These are phyloP conservation scores for Diploscapter pachys DNA, from an alignment of 1,140 invertebrate species.

Conservation along the genomic window DNA sequence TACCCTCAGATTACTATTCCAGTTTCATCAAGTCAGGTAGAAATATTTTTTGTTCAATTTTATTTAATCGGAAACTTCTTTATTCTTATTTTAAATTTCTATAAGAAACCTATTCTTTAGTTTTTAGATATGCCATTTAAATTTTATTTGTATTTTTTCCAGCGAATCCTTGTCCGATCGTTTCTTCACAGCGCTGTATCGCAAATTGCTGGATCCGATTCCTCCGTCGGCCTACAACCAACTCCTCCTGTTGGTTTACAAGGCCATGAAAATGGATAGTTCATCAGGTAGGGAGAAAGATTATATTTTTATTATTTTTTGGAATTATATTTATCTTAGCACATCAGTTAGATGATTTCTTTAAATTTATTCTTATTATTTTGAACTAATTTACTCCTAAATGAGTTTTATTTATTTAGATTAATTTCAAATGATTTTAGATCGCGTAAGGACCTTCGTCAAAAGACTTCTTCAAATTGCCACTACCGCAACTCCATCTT, in stretches of 20 bases:
- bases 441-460: slow-evolving; percentile 76
- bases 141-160: slow-evolving; percentile 28
- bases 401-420: no score
- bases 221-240: slow-evolving; percentile 74
- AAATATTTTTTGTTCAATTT: slow-evolving; percentile 59
- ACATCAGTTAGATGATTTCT: no score
- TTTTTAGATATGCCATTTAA: no score
- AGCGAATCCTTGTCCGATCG: slow-evolving; percentile 64
- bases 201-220: slow-evolving; percentile 76
- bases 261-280: slow-evolving; percentile 59
- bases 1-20: slow-evolving; percentile 79
- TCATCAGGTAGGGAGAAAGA: neutral
- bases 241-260: slow-evolving; percentile 79
- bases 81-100: no score
- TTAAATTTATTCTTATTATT: no score
- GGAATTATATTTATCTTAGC: no score
- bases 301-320: no score
- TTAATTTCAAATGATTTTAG: no score
- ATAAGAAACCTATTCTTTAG: no score
- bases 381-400: no score
- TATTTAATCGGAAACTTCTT: neutral
- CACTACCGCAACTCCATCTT: slow-evolving; percentile 64
- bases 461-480: slow-evolving; percentile 78
- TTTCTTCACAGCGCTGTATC: slow-evolving; percentile 85
- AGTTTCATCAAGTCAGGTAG: slow-evolving; percentile 70